Evolutionary conservation across 2,113 vertebrate genomes (phyloP).

Genomic region (Otis tarda): DNA sequence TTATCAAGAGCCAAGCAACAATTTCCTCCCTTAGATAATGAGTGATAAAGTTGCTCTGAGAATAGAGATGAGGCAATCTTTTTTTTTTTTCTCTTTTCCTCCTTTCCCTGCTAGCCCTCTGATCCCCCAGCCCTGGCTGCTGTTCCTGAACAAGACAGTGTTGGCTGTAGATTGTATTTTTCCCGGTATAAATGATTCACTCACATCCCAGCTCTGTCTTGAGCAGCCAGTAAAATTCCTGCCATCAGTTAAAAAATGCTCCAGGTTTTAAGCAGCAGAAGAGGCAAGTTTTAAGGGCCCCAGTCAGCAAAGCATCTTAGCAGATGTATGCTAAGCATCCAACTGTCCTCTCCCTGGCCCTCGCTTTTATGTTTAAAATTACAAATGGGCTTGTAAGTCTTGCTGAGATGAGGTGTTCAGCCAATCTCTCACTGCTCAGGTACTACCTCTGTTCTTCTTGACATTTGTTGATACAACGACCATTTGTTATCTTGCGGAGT

Average conservation of each 20-base stretch:
- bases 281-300: neutral
- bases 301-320: neutral
- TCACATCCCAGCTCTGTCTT: neutral
- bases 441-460: neutral
- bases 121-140: neutral
- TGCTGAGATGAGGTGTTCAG: neutral
- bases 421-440: neutral
- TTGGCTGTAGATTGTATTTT: neutral
- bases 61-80: neutral
- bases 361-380: neutral
- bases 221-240: neutral
- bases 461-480: neutral
- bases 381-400: neutral
- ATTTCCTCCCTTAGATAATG: neutral
- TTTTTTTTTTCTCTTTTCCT: neutral
- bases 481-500: neutral
- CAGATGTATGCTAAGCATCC: neutral
- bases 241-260: neutral
- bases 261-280: neutral
- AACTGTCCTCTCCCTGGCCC: neutral
- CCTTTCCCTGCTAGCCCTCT: neutral
- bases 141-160: fast-evolving
- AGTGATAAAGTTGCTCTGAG: neutral
- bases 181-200: neutral
- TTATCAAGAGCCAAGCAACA: neutral